phyloP scores from a whole-genome alignment of 2,888 invertebrate genomes.

The Gastracanthus pulcherrimus region DNA sequence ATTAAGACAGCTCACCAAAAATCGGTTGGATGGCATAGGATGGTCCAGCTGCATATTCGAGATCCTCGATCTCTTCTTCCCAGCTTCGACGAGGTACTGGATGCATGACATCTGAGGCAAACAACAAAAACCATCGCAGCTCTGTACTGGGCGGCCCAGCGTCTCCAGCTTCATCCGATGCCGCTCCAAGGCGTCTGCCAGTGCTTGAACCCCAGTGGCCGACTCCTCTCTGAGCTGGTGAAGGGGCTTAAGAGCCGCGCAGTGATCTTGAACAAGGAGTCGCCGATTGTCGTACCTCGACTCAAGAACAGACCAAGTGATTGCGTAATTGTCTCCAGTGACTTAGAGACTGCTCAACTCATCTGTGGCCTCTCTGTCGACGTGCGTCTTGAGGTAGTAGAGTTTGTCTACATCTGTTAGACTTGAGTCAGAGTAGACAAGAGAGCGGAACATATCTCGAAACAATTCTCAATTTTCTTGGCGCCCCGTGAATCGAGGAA shows the following conservation, averaged over 20 bases:
- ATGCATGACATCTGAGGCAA: too few relatives aligned
- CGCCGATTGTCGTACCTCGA: not conserved
- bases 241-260: not conserved
- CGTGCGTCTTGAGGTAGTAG: not conserved
- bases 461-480: slow-evolving; percentile 9
- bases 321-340: too few relatives aligned
- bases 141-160: not conserved
- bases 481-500: not conserved
- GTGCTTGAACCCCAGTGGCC: not conserved
- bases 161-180: not conserved
- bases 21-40: too few relatives aligned
- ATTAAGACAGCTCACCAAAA: too few relatives aligned
- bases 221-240: not conserved
- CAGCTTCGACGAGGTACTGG: too few relatives aligned
- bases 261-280: not conserved
- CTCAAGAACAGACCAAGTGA: not conserved
- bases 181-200: not conserved
- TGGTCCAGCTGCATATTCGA: too few relatives aligned
- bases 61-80: too few relatives aligned
- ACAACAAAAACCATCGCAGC: too few relatives aligned
- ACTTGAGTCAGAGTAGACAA: not conserved
- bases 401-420: not conserved
- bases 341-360: not conserved
- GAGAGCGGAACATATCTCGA: too few relatives aligned
- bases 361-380: not conserved